phyloP scores from a whole-genome alignment of 2,797 vertebrate genomes.

The Bradypodion ventrale region DNA sequence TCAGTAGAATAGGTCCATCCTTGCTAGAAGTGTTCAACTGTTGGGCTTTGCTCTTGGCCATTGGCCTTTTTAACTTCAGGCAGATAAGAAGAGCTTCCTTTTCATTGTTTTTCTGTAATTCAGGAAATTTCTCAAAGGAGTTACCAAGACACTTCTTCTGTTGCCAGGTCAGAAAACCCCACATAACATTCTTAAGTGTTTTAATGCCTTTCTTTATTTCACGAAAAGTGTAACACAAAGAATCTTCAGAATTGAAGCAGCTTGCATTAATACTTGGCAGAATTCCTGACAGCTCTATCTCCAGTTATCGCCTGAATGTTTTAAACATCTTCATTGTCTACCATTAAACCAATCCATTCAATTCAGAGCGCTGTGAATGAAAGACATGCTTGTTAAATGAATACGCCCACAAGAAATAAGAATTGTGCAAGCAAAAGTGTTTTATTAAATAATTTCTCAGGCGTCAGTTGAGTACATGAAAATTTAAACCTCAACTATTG shows the following conservation, averaged over 20 bases:
- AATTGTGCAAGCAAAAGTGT: background rate
- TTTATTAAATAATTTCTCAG: background rate
- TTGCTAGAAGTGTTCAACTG: background rate
- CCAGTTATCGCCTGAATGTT: background rate
- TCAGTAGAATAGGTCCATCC: background rate
- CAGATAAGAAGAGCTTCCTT: background rate
- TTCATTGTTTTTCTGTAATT: background rate
- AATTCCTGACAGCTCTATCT: background rate
- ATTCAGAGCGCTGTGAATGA: background rate
- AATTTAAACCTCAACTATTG: background rate
- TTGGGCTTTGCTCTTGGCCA: background rate
- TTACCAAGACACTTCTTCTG: background rate
- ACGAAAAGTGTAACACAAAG: background rate
- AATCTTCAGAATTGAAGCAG: background rate
- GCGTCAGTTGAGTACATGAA: background rate
- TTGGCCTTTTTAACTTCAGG: background rate
- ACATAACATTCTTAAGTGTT: background rate
- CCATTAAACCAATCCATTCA: background rate
- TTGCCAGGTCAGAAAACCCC: background rate
- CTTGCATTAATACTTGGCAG: background rate
- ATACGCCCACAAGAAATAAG: background rate
- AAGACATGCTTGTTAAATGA: constrained; percentile 4
- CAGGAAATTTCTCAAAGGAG: background rate
- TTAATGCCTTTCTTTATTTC: background rate
- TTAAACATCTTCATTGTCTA: background rate